A percentile compares a stretch with the other conserved stretches of the same genome.
phyloP scores from a whole-genome alignment of 2,888 invertebrate species.

The Euzetes globulus region DNA sequence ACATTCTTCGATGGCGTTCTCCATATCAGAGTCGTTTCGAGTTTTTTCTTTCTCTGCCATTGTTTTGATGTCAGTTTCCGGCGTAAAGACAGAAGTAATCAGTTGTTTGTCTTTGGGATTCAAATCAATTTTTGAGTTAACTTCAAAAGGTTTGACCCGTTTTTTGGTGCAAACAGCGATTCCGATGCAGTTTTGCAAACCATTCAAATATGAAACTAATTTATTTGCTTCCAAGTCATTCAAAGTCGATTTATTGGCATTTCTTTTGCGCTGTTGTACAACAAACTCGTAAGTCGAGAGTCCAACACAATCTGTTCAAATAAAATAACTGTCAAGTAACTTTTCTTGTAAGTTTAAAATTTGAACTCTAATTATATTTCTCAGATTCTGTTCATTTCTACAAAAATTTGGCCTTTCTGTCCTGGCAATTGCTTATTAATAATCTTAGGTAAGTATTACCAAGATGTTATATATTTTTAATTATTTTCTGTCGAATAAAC shows the following conservation, averaged over 20 bases:
- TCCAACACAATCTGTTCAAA: slow-evolving; percentile 61
- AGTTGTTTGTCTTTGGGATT: background rate
- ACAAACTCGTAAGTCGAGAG: slow-evolving; percentile 87
- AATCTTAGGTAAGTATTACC: too few relatives aligned
- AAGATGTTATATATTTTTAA: too few relatives aligned
- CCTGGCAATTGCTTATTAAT: too few relatives aligned
- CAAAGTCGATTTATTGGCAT: background rate
- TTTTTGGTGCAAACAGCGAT: background rate
- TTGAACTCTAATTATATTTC: too few relatives aligned
- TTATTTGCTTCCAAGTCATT: background rate
- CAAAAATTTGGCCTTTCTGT: too few relatives aligned
- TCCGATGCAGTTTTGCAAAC: background rate
- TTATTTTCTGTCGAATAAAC: too few relatives aligned
- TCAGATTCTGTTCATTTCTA: too few relatives aligned
- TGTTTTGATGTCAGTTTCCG: background rate
- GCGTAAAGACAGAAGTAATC: background rate
- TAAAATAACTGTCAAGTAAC: too few relatives aligned
- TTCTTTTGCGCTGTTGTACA: slow-evolving; percentile 45
- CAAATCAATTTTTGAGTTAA: background rate
- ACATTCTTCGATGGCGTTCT: background rate
- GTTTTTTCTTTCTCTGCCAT: background rate
- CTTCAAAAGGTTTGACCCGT: background rate
- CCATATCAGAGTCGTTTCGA: background rate
- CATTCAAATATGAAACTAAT: background rate
- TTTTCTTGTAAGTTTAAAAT: too few relatives aligned